Conservation (phyloP, 2,797 vertebrate genomes). For the Heteromormyrus szaboi region DNA sequence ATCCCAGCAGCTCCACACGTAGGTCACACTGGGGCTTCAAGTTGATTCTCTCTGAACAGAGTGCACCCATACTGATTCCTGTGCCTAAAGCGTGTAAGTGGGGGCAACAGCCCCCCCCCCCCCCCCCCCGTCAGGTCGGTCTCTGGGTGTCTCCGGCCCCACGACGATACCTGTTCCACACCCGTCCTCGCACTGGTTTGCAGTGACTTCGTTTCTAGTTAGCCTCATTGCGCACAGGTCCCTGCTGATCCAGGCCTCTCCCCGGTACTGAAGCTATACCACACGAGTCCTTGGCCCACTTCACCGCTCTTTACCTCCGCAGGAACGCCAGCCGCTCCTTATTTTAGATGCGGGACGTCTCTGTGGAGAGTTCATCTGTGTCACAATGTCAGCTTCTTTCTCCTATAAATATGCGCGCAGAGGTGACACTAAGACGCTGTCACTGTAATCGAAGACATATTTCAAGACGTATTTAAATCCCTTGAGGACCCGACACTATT, state of each 20-base stretch:
- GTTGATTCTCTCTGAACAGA: neutral
- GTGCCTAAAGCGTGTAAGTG: neutral
- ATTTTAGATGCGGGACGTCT: constrained; percentile 57
- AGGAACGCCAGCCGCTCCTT: constrained; percentile 49
- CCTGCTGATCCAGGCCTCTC: constrained; percentile 45
- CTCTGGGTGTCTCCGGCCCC: neutral
- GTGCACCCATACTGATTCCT: neutral
- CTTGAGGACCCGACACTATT: neutral
- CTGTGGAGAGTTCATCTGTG: constrained; percentile 59
- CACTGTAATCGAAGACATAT: constrained; percentile 25
- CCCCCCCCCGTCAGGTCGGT: neutral
- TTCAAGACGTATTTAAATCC: neutral
- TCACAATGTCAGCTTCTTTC: constrained; percentile 47
- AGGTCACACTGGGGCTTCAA: neutral
- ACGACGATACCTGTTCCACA: neutral
- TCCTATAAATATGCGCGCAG: constrained; percentile 53
- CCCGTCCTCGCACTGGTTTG: neutral
- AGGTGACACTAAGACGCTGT: constrained; percentile 52
- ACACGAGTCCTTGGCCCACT: constrained; percentile 70
- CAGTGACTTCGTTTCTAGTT: neutral
- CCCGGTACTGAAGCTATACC: constrained; percentile 60
- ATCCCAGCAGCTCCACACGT: neutral
- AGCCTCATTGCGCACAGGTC: constrained; percentile 29
- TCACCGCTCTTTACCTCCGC: constrained; percentile 58
- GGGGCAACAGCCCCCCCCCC: neutral